Base-by-base conservation (phyloP, 2,888 invertebrate genomes). In the Uropetala carovei region DNA sequence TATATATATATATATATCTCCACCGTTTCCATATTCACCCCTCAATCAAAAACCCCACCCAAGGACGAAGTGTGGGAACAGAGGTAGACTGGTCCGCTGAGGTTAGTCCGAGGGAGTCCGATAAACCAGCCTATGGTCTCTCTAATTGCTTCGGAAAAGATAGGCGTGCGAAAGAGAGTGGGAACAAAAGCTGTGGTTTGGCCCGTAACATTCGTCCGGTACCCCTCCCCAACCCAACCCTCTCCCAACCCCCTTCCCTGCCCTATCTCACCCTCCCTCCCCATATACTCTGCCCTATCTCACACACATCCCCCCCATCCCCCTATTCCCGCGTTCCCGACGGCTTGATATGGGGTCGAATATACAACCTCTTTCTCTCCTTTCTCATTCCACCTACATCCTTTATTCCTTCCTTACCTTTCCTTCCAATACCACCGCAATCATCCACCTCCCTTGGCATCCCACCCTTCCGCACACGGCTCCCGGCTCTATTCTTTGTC, bases 91-190 rank as follows among this genome's bases (percentile, higher is more conserved):
- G 75, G 27, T 75, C 75, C 75, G 22, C 8, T 4, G 75, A 75
- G 75, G 75, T 27, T 27, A 68, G 68, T n/a, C 68, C 68, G n/a
- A 7, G n/a, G n/a, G 5, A 18, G n/a, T 75, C 27, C 27, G 75
- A 75, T 75, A 75, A 75, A 75, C 75, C 75, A n/a, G 18, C 68
- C 68, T 27, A 75, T 27, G 27, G 22, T 75, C 75, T 27, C 27
- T 75, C 75, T 75, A 75, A 75, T 75, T 75, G 75, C 75, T 75
- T 75, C 75, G 75, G 75, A 75, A 75, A 75, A 75, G 75, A 75
- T 75, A 75, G 75, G 75, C 75, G 18, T 27, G 75, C 22, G 75
- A 75, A 75, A 75, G 75, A 75, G 75, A 22, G 13, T 22, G 75
- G 22, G 75, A 75, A 75, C 75, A 75, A 75, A 27, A 27, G 75